Percentiles rank a stretch among this genome's conserved stretches.
Evolutionary conservation across 2,888 invertebrate species (phyloP).

Genomic region (Torymus tubicola): DNA sequence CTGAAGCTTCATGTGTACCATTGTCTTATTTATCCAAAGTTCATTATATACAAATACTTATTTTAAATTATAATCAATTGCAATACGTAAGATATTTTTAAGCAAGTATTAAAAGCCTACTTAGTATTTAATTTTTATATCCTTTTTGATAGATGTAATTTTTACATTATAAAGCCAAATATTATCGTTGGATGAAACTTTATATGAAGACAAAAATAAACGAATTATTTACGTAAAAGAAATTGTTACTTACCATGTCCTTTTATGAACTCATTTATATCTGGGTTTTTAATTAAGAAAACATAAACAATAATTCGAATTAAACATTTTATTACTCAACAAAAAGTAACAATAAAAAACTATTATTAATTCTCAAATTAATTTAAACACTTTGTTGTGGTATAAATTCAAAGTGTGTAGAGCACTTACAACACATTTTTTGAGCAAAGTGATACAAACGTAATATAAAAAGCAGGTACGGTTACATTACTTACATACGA

Average conservation of each 20-base stretch:
- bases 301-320: slow-evolving; percentile 52
- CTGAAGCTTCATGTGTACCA: slow-evolving; percentile 29
- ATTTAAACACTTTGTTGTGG: slow-evolving; percentile 34
- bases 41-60: slow-evolving; percentile 33
- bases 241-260: neutral
- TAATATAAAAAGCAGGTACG: slow-evolving; percentile 56
- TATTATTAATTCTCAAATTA: slow-evolving; percentile 55
- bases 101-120: slow-evolving; percentile 48
- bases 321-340: slow-evolving; percentile 73
- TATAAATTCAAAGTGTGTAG: slow-evolving; percentile 43
- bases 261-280: neutral
- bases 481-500: slow-evolving; percentile 52
- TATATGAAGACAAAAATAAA: slow-evolving; percentile 54
- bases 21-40: slow-evolving; percentile 46
- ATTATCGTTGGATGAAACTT: slow-evolving; percentile 52
- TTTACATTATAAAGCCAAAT: slow-evolving; percentile 50
- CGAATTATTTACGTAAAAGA: slow-evolving; percentile 52
- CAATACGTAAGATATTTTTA: slow-evolving; percentile 50
- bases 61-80: slow-evolving; percentile 50
- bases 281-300: neutral
- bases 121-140: slow-evolving; percentile 56
- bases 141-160: slow-evolving; percentile 55
- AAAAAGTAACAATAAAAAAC: slow-evolving; percentile 69
- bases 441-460: slow-evolving; percentile 47
- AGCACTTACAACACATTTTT: slow-evolving; percentile 45